Evolutionary conservation across 2,113 vertebrate species (phyloP).

Genomic region (Motacilla alba): DNA sequence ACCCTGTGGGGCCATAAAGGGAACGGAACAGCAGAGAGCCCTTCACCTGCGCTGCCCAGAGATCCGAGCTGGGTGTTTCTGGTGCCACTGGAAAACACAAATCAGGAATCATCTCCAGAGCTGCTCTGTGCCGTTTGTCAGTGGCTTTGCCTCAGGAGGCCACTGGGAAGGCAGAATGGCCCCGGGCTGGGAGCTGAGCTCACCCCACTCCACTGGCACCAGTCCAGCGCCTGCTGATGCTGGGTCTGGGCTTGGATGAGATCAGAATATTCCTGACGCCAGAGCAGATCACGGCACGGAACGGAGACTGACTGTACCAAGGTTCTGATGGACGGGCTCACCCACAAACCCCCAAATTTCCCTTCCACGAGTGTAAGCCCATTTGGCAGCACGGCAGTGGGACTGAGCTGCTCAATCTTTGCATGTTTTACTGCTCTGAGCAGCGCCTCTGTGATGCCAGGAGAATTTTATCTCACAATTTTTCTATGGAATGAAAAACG

Average conservation of each 20-base stretch:
- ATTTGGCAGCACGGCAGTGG: not conserved
- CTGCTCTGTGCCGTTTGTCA: not conserved
- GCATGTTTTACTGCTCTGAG: not conserved
- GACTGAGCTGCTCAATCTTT: not conserved
- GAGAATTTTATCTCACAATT: not conserved
- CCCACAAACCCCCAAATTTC: not conserved
- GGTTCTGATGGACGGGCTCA: not conserved
- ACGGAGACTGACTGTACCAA: not conserved
- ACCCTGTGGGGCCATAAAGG: not conserved
- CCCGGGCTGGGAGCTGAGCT: not conserved
- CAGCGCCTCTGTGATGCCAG: not conserved
- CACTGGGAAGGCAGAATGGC: rapidly evolving
- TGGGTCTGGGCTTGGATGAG: not conserved
- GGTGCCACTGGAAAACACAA: not conserved
- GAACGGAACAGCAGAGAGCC: not conserved
- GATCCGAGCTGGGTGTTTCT: not conserved
- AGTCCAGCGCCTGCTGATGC: not conserved
- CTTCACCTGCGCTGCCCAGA: not conserved
- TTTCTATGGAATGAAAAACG: not conserved
- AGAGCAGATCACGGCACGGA: not conserved
- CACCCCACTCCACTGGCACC: not conserved
- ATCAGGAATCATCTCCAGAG: not conserved
- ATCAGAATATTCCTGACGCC: not conserved
- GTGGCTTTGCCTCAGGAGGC: not conserved
- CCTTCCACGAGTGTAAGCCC: too few relatives aligned